A percentile compares a stretch with the other conserved stretches of the same genome.
Evolutionary conservation across 2,113 vertebrate genomes (phyloP).

Genomic region (Sminthopsis crassicaudata): DNA sequence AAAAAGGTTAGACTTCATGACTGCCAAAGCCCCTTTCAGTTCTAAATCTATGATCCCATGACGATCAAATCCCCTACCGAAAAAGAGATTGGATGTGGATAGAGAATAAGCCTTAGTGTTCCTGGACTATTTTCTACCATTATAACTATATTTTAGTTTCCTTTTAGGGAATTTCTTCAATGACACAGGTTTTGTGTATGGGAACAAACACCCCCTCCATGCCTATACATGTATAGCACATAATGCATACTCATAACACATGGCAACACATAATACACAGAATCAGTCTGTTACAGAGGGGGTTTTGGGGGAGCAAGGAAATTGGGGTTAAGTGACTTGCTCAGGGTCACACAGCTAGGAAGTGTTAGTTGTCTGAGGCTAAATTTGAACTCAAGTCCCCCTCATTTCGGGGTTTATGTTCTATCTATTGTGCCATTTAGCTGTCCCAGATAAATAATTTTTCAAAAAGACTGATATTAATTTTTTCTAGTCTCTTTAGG

Average conservation of each 20-base stretch:
- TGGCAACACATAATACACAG: too few relatives aligned
- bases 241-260: too few relatives aligned
- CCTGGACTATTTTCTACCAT: not conserved
- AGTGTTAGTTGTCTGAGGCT: too few relatives aligned
- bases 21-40: not conserved
- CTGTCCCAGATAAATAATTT: not conserved
- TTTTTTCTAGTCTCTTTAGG: not conserved
- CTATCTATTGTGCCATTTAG: too few relatives aligned
- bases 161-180: not conserved
- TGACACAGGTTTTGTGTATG: not conserved
- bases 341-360: too few relatives aligned
- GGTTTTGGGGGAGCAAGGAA: too few relatives aligned
- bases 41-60: not conserved
- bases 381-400: too few relatives aligned
- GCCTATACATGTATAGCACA: not conserved
- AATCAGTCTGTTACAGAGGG: too few relatives aligned
- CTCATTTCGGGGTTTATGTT: too few relatives aligned
- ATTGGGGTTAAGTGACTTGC: too few relatives aligned
- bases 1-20: not conserved
- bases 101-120: not conserved
- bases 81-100: not conserved
- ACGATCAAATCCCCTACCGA: not conserved
- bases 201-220: not conserved
- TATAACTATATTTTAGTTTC: not conserved
- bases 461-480: not conserved